phyloP scores from a whole-genome alignment of 2,888 invertebrate species.

The Harpalus rufipes region DNA sequence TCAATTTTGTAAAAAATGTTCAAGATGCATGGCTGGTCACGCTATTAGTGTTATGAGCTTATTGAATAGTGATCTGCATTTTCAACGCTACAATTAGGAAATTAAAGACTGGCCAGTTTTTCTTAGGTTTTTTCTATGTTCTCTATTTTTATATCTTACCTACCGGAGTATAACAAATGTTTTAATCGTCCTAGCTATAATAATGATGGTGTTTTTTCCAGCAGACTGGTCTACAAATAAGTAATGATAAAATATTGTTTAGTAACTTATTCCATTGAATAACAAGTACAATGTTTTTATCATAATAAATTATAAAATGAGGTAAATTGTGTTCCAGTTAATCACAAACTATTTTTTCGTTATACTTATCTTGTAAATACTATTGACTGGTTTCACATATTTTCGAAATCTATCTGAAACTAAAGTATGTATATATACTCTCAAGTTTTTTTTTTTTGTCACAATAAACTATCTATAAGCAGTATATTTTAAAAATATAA shows the following conservation, averaged over 20 bases:
- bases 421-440: no score
- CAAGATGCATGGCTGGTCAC: background rate
- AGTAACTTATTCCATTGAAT: background rate
- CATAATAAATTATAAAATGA: background rate
- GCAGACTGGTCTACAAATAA: background rate
- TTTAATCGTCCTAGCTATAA: background rate
- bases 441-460: no score
- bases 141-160: background rate
- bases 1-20: slow-evolving; percentile 49
- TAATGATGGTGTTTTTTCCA: background rate
- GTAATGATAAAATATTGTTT: background rate
- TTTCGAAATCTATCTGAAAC: no score
- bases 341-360: no score
- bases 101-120: slow-evolving; percentile 11
- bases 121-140: background rate
- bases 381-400: no score
- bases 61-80: slow-evolving; percentile 36
- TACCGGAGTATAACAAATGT: background rate
- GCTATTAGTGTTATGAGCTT: slow-evolving; percentile 16
- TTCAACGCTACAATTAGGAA: slow-evolving; percentile 18
- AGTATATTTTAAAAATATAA: no score
- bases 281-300: background rate
- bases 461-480: no score
- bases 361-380: no score
- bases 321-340: no score